Percentiles rank a stretch among this genome's conserved stretches.
Conservation (phyloP, 2,888 invertebrate species). For the Malthinus seriepunctatus region DNA sequence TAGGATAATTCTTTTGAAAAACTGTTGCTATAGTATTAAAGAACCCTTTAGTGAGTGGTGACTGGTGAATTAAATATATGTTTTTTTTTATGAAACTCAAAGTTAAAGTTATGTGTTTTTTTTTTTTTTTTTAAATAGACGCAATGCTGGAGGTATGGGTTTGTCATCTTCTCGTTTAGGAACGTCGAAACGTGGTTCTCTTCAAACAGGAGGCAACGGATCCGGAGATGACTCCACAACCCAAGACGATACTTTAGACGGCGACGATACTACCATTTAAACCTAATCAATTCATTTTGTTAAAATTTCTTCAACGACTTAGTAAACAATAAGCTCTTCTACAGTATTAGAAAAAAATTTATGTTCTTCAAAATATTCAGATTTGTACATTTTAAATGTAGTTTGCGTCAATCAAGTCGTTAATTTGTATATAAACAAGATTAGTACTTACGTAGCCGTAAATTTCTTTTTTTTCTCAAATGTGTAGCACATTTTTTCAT, state of each 20-base stretch:
- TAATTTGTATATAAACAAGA: conserved; percentile 18
- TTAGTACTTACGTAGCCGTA: conserved; percentile 26
- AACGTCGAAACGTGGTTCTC: conserved; percentile 69
- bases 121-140: conserved; percentile 20
- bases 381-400: conserved; percentile 8
- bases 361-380: not conserved
- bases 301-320: not conserved
- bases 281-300: not conserved
- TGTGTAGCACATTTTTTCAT: conserved; percentile 7
- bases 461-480: conserved; percentile 14
- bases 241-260: conserved; percentile 77
- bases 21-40: too few relatives aligned
- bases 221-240: conserved; percentile 77
- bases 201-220: conserved; percentile 65
- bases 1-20: too few relatives aligned
- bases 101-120: not conserved
- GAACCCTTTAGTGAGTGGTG: too few relatives aligned
- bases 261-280: conserved; percentile 63
- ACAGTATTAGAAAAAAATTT: conserved; percentile 1
- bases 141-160: conserved; percentile 58
- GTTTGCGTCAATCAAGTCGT: conserved; percentile 15
- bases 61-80: too few relatives aligned
- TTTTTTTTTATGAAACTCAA: too few relatives aligned
- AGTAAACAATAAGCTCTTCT: not conserved
- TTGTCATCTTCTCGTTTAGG: conserved; percentile 66